These are phyloP conservation scores for Rugalucina vietnamica DNA, from an alignment of 2,888 invertebrate genomes.

Conservation along the genomic window DNA sequence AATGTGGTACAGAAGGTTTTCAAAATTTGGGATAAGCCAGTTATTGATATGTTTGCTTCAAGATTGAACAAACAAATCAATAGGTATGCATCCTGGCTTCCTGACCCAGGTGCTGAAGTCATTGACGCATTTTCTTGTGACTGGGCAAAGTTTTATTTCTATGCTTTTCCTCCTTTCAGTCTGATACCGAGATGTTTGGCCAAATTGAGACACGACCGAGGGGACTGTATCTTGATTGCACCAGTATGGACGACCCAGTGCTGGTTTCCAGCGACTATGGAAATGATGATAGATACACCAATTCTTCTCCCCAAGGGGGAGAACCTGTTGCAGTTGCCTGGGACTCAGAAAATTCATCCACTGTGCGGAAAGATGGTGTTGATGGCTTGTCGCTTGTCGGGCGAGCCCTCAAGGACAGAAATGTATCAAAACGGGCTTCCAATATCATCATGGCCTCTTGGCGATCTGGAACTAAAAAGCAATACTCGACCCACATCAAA, in stretches of 20 bases:
- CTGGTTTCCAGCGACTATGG: slow-evolving; percentile 27
- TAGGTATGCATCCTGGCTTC: slow-evolving; percentile 46
- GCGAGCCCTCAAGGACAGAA: neutral
- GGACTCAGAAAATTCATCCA: slow-evolving; percentile 26
- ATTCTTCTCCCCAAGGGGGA: slow-evolving; percentile 8
- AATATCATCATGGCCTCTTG: slow-evolving; percentile 29
- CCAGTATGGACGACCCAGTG: slow-evolving; percentile 36
- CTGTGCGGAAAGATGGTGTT: slow-evolving; percentile 16
- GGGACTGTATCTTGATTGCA: slow-evolving; percentile 29
- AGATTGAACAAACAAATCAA: slow-evolving; percentile 40
- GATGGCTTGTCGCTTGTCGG: slow-evolving; percentile 31
- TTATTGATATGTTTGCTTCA: slow-evolving; percentile 49
- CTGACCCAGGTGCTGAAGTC: slow-evolving; percentile 47
- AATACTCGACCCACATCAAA: slow-evolving; percentile 32
- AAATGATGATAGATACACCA: slow-evolving; percentile 15
- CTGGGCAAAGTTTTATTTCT: slow-evolving; percentile 33
- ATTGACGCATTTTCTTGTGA: slow-evolving; percentile 42
- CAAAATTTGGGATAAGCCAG: neutral
- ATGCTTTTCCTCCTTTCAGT: slow-evolving; percentile 54
- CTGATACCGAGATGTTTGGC: slow-evolving; percentile 16
- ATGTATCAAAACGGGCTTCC: neutral
- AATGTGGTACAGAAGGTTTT: slow-evolving; percentile 9
- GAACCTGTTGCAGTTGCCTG: slow-evolving; percentile 16
- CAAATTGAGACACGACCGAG: slow-evolving; percentile 21
- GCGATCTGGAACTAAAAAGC: too few relatives aligned